Conservation (phyloP, 2,797 vertebrate species). For the Myioborus miniatus region DNA sequence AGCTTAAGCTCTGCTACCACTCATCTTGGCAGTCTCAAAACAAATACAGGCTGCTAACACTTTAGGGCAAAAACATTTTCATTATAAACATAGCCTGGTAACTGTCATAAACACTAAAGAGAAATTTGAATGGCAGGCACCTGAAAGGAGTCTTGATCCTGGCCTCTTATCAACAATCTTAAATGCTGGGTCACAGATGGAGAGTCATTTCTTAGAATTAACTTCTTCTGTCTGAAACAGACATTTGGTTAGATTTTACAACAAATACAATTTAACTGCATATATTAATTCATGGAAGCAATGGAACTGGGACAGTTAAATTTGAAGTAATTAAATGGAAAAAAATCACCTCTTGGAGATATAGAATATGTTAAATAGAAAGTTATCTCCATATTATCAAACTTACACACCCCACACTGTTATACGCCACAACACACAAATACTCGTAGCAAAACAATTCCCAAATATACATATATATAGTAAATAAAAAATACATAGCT, state of each 20-base stretch:
- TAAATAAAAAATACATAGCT: not conserved
- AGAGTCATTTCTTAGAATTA: constrained; percentile 91
- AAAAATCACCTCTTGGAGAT: not conserved
- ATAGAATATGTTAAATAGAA: not conserved
- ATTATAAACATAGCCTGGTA: not conserved
- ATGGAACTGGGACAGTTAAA: not conserved
- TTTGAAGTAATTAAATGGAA: not conserved
- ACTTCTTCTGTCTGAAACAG: constrained; percentile 88
- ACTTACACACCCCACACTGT: not conserved
- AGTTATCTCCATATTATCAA: not conserved
- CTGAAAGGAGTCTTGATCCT: constrained; percentile 98
- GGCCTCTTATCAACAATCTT: constrained; percentile 89
- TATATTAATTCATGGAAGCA: not conserved
- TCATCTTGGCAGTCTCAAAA: not conserved
- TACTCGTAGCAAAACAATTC: not conserved
- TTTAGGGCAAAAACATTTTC: not conserved
- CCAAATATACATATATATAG: not conserved
- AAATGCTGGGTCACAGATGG: constrained; percentile 82
- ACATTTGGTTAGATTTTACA: not conserved
- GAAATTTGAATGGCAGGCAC: constrained; percentile 67
- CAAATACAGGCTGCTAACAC: not conserved
- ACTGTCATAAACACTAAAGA: not conserved
- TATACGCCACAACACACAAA: not conserved
- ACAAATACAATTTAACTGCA: not conserved
- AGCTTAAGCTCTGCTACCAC: not conserved